Evolutionary conservation across 2,797 vertebrate species (phyloP).

Genomic region (Echiichthys vipera): DNA sequence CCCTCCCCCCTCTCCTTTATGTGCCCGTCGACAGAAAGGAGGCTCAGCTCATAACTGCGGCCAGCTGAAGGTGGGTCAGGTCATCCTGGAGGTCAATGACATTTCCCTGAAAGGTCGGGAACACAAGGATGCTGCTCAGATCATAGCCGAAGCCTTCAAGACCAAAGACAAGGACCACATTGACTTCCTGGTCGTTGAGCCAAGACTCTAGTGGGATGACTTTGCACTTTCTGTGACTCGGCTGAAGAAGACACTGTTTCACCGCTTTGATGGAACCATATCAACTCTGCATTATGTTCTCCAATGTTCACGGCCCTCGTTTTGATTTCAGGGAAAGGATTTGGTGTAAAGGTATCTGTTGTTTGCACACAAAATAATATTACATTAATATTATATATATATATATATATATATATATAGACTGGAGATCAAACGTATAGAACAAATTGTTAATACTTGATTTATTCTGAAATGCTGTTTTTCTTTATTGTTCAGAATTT

Average conservation of each 20-base stretch:
- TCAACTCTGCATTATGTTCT: constrained; percentile 10
- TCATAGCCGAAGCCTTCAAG: constrained; percentile 97
- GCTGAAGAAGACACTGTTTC: constrained; percentile 16
- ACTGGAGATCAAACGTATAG: too few species aligned
- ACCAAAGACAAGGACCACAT: constrained; percentile 92
- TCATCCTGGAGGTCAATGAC: constrained; percentile 94
- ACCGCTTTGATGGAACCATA: background rate
- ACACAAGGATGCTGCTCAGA: constrained; percentile 89
- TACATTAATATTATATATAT: constrained; percentile 19
- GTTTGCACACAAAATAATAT: constrained; percentile 35
- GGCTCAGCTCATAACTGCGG: constrained; percentile 92
- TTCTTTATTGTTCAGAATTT: too few species aligned
- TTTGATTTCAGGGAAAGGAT: constrained; percentile 30
- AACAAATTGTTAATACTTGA: too few species aligned
- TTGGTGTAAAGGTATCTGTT: constrained; percentile 10
- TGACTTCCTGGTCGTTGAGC: constrained; percentile 91
- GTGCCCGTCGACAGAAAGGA: constrained; percentile 82
- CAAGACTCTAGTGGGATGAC: constrained; percentile 71
- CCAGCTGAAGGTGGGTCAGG: constrained; percentile 93
- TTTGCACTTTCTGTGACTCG: constrained; percentile 15
- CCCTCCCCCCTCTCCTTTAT: background rate
- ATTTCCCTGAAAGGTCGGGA: constrained; percentile 89
- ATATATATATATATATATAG: too few species aligned
- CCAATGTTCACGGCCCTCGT: constrained; percentile 12
- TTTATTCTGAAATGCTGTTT: too few species aligned